phyloP scores from a whole-genome alignment of 37 sponge, comb jelly and placozoan species.

The Oscarella lobularis region DNA sequence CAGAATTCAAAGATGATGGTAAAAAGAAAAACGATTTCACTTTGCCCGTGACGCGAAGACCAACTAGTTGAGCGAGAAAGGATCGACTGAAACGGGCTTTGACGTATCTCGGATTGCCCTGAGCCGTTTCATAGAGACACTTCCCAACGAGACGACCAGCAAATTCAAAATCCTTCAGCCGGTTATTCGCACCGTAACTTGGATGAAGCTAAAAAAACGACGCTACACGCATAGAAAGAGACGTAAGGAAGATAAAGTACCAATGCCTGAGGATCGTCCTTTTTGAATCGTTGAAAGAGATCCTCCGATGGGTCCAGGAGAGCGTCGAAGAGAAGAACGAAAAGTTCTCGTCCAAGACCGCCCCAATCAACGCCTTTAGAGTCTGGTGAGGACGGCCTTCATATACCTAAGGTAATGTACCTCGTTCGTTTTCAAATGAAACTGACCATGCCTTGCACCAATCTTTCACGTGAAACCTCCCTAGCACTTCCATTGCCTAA shows the following conservation, averaged over 20 bases:
- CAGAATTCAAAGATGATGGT: too few species aligned
- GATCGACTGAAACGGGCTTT: conserved; percentile 81
- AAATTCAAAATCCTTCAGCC: conserved; percentile 51
- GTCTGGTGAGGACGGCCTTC: too few species aligned
- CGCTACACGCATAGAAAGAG: conserved; percentile 7
- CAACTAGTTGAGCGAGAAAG: conserved; percentile 85
- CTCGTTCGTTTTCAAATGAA: conserved; percentile 59
- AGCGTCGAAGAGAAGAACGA: conserved; percentile 34
- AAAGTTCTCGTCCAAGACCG: conserved; percentile 73
- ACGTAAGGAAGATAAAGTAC: conserved; percentile 8
- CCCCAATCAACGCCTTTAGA: conserved; percentile 70
- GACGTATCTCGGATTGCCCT: conserved; percentile 39
- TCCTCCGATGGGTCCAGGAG: conserved; percentile 45
- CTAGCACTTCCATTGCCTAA: conserved; percentile 38
- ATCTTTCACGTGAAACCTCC: conserved; percentile 24
- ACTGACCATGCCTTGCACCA: conserved; percentile 53
- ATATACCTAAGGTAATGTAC: too few species aligned
- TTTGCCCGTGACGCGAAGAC: conserved; percentile 61
- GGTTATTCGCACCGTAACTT: conserved; percentile 16
- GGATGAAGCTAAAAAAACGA: conserved; percentile 54
- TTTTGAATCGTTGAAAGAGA: conserved; percentile 49
- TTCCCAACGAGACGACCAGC: conserved; percentile 81
- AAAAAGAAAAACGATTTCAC: too few species aligned
- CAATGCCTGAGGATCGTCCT: conserved; percentile 36
- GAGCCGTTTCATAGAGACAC: conserved; percentile 75